Evolutionary conservation across 2,113 vertebrate genomes (phyloP).

Genomic region (Oceanites oceanicus): DNA sequence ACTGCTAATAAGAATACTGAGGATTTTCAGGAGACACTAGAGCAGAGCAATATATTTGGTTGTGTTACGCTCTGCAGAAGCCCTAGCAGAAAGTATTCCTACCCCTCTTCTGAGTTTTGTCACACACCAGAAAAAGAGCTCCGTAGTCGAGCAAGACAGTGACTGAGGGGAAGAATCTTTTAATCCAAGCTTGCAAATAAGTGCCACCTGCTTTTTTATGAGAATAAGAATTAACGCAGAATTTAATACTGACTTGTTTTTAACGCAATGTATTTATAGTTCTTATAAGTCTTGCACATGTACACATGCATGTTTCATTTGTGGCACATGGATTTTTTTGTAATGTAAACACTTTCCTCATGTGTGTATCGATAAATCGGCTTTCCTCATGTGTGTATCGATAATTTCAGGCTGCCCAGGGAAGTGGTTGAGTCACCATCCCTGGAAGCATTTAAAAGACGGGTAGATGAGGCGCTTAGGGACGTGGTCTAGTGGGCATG

Average conservation of each 20-base stretch:
- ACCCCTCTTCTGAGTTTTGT: background rate
- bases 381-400: too few relatives aligned
- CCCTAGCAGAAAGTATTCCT: background rate
- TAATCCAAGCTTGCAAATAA: background rate
- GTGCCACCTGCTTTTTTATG: background rate
- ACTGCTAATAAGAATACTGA: background rate
- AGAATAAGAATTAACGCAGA: background rate
- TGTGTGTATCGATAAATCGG: accelerated
- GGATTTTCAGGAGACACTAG: background rate
- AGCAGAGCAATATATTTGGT: background rate
- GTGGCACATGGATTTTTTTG: background rate
- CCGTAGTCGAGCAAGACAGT: background rate
- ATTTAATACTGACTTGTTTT: background rate
- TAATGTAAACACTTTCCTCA: background rate
- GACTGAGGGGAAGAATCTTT: background rate
- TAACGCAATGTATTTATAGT: background rate
- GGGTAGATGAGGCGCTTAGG: too few relatives aligned
- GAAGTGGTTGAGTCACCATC: too few relatives aligned
- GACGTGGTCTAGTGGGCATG: too few relatives aligned
- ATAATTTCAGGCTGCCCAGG: too few relatives aligned
- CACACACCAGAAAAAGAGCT: background rate
- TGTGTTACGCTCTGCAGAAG: background rate
- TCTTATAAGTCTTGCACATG: background rate
- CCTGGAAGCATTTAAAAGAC: too few relatives aligned
- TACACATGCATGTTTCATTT: background rate